A percentile compares a stretch with the other conserved stretches of the same genome.
Evolutionary conservation across 2,797 vertebrate genomes (phyloP).

Genomic region (Antrozous pallidus): DNA sequence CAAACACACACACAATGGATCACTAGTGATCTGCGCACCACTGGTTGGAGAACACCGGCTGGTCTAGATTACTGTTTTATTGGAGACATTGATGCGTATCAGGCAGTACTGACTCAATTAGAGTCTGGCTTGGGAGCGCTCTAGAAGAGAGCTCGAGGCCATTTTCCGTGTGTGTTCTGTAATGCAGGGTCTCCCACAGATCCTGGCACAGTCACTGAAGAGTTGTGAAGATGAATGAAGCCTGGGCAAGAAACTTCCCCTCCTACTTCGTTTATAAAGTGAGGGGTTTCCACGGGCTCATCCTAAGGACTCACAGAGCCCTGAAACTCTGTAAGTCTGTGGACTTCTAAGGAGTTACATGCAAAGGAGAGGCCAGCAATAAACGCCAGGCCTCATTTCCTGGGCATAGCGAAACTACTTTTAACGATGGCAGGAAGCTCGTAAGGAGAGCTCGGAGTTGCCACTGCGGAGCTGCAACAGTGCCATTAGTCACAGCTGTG

Average conservation of each 20-base stretch:
- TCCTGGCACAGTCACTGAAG: background rate
- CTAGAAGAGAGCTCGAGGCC: background rate
- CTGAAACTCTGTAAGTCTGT: background rate
- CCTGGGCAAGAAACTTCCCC: background rate
- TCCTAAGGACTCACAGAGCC: background rate
- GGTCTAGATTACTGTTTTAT: background rate
- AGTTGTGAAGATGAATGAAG: slow-evolving; percentile 41
- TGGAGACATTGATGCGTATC: background rate
- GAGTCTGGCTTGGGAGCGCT: background rate
- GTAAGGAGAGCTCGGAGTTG: background rate
- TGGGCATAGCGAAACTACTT: background rate
- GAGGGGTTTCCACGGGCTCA: background rate
- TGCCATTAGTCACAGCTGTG: background rate
- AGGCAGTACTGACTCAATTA: background rate
- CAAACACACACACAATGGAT: too few relatives aligned
- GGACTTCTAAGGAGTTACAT: background rate
- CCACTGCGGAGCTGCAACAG: background rate
- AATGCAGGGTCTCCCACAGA: slow-evolving; percentile 31
- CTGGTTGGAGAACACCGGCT: too few relatives aligned
- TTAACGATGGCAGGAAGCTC: background rate
- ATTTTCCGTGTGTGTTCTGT: background rate
- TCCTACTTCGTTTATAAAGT: background rate
- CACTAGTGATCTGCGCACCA: too few relatives aligned
- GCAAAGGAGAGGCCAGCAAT: background rate
- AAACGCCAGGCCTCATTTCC: background rate